Evolutionary conservation across 2,888 invertebrate genomes (phyloP).

Genomic region (Salpingus planirostris): DNA sequence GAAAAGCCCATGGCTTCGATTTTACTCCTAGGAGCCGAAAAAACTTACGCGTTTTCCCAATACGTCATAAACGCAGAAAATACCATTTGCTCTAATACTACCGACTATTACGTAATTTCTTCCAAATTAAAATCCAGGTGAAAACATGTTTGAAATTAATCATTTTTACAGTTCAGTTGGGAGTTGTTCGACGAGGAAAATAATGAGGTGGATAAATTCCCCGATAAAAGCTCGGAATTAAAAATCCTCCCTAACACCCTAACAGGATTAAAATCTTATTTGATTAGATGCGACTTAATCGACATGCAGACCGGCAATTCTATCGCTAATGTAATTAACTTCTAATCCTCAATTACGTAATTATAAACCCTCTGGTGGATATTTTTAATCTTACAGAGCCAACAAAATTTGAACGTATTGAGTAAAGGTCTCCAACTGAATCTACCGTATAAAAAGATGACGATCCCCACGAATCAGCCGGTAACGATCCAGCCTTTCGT

Average conservation of each 20-base stretch:
- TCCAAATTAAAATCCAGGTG: too few species aligned
- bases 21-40: constrained; percentile 5
- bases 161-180: constrained; percentile 10
- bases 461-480: constrained; percentile 1
- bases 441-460: constrained; percentile 7
- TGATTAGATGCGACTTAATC: constrained; percentile 6
- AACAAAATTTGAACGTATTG: constrained; percentile 6
- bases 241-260: constrained; percentile 8
- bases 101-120: constrained; percentile 8
- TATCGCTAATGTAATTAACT: too few species aligned
- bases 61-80: constrained; percentile 10
- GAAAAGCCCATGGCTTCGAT: constrained; percentile 10
- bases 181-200: constrained; percentile 3
- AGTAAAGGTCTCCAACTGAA: constrained; percentile 8
- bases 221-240: constrained; percentile 7
- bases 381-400: background rate
- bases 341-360: too few species aligned
- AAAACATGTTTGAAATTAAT: too few species aligned
- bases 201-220: constrained; percentile 1
- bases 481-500: constrained; percentile 5
- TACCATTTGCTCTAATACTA: constrained; percentile 8
- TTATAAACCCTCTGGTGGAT: constrained; percentile 4
- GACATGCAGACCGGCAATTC: too few species aligned
- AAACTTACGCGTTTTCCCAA: constrained; percentile 6
- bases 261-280: constrained; percentile 3